Evolutionary conservation across 2,797 vertebrate species (phyloP), one percentile per base, ranked within the genome.

Genomic region (Tokudaia tokunoshimensis): DNA sequence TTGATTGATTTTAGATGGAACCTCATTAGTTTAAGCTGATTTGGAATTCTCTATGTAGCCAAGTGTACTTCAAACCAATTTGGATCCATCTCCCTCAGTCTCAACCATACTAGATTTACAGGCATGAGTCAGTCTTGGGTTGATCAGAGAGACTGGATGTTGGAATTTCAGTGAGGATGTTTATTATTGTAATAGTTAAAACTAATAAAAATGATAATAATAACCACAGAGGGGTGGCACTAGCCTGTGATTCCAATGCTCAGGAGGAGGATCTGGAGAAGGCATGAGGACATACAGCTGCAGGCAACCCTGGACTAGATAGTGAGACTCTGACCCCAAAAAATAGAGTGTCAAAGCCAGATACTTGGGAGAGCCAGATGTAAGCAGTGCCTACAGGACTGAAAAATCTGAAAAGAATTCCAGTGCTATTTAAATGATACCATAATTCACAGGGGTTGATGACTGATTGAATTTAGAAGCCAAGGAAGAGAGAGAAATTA

Each of bases 401-500:
- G 50, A 65, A 96, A 96, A 95, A 92, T 37, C 37, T 96, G 29
- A 95, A 95, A 94, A 4, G 55, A 82, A 95, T 80, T 96, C 41
- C 63, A 95, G 29, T 92, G 63, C 70, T 78, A 81, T 88, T 94
- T 92, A 91, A 92, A 47, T 0, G 7, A 67, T 7, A 91, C 67
- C 41, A 55, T 85, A 96, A 65, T 75, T 55, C 87, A 92, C 29
- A 89, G 84, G 37, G 57, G 22, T 34, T 59, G 13, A 91, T 91
- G 34, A 88, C 20, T 89, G 37, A 90, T 24, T 89, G 63, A 44
- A 96, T 95, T 96, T 63, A 88, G 59, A 79, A 92, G 29, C 52
- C 72, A 19, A 91, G 29, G 17, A 88, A 96, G 72, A 78, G 52
- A 84, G 59, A 87, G 9, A 96, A 82, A 90, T 91, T 82, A 65